Evolutionary conservation across 2,797 vertebrate genomes (phyloP), one percentile per base, ranked within the genome.

Genomic region (Intellagama lesueurii): DNA sequence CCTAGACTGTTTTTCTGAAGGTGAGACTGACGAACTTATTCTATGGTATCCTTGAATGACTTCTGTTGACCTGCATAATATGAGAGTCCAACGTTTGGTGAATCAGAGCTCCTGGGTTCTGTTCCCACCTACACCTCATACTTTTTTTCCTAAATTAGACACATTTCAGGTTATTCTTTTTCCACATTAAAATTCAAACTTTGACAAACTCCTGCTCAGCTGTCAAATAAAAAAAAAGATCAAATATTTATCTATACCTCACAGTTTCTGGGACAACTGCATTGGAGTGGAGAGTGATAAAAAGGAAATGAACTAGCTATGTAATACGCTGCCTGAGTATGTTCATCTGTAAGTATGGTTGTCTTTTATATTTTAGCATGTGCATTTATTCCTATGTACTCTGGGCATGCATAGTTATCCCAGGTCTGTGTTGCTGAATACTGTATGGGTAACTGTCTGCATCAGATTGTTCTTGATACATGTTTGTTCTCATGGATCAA

Each of bases 171-270:
- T 81, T 76, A 56, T 73, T 66, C 69, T 87, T 79, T 47, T 86
- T 90, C 73, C 83, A 88, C 64, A 85, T 91, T 88, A 81, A 90
- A 90, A 91, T 88, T 88, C 72, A 84, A 76, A 84, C 83, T 88
- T 68, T 85, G 79, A 81, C 68, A 81, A 86, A 86, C 80, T 85
- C 88, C 40, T 81, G 69, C 83, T 89, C 83, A 68, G 83, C 83
- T 86, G 88, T 44, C 40, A 89, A 91, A 81, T n/a, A 70, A 85
- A 85, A 85, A 82, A 40, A 86, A 86, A 68, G 47, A 86, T 86
- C 78, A 89, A 89, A 89, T 81, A 81, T 89, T 49, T 86, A 89
- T 76, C 83, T 82, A 76, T 47, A 89, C 32, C 76, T 89, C 64
- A 75, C 12, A 26, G 64, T 86, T 86, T 81, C 78, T 86, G 70